Conservation (phyloP, 2,113 vertebrate species). For the Plecotus auritus region DNA sequence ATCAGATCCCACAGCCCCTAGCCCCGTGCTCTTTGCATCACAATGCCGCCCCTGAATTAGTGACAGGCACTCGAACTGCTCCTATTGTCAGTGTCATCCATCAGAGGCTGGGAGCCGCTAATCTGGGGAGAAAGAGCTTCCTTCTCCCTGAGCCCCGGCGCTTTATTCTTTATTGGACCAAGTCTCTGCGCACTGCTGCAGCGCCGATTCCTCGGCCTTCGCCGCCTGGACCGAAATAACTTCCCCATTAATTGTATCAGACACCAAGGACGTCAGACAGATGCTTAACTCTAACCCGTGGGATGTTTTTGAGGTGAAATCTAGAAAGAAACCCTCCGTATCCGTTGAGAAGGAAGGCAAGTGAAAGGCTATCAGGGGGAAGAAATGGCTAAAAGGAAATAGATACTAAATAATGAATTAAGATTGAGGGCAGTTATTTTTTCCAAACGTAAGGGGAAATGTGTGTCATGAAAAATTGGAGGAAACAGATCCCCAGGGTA, state of each 20-base stretch:
- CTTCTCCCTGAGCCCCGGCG: not conserved
- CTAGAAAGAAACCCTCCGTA: not conserved
- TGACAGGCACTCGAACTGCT: not conserved
- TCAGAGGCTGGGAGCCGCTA: not conserved
- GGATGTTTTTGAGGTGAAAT: not conserved
- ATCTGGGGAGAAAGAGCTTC: not conserved
- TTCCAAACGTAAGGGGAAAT: not conserved
- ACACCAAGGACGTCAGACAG: not conserved
- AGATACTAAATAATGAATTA: not conserved
- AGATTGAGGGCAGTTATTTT: not conserved
- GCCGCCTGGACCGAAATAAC: not conserved
- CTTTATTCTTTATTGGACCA: not conserved
- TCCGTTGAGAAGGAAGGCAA: not conserved
- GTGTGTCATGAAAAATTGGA: not conserved
- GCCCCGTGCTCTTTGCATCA: not conserved
- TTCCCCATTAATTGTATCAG: not conserved
- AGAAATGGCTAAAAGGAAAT: not conserved
- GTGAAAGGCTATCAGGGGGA: not conserved
- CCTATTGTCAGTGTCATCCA: not conserved
- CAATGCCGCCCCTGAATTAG: not conserved
- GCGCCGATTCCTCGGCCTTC: not conserved
- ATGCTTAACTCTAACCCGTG: not conserved
- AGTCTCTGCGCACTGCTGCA: not conserved
- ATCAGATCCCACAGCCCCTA: not conserved
- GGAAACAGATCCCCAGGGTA: not conserved